phyloP scores from a whole-genome alignment of 2,888 invertebrate species.

The Liopterus haemorrhoidalis region DNA sequence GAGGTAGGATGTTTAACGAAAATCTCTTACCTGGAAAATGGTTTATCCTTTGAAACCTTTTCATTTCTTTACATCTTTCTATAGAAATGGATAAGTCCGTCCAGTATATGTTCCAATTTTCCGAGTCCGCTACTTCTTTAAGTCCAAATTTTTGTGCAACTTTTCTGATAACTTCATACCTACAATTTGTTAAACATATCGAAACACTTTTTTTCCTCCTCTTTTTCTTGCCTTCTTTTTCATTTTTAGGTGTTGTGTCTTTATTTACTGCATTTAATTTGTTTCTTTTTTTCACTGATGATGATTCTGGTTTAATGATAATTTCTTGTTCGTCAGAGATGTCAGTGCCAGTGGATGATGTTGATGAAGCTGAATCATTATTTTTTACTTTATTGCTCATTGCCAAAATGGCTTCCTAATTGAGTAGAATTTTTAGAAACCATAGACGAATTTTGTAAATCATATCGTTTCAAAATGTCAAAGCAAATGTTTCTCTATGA shows the following conservation, averaged over 20 bases:
- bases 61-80: slow-evolving; percentile 86
- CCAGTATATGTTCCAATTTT: slow-evolving; percentile 89
- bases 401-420: too few species aligned
- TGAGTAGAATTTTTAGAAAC: slow-evolving; percentile 11
- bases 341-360: slow-evolving; percentile 22
- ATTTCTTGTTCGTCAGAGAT: slow-evolving; percentile 32
- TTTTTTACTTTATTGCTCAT: slow-evolving; percentile 5
- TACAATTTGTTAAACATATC: slow-evolving; percentile 64
- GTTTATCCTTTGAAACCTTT: slow-evolving; percentile 85
- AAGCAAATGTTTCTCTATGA: slow-evolving; percentile 17
- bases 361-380: slow-evolving; percentile 18
- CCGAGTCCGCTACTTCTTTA: slow-evolving; percentile 71
- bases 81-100: slow-evolving; percentile 81
- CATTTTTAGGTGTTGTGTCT: slow-evolving; percentile 14
- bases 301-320: slow-evolving; percentile 12
- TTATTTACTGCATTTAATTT: too few species aligned
- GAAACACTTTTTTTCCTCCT: slow-evolving; percentile 42
- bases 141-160: slow-evolving; percentile 66
- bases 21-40: slow-evolving; percentile 87
- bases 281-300: too few species aligned
- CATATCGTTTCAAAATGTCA: too few species aligned
- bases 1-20: slow-evolving; percentile 55
- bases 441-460: too few species aligned
- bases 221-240: slow-evolving; percentile 23
- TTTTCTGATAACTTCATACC: slow-evolving; percentile 67